phyloP scores from a whole-genome alignment of 92 coral and sea anemone genomes.

The Phenganax subtilis region DNA sequence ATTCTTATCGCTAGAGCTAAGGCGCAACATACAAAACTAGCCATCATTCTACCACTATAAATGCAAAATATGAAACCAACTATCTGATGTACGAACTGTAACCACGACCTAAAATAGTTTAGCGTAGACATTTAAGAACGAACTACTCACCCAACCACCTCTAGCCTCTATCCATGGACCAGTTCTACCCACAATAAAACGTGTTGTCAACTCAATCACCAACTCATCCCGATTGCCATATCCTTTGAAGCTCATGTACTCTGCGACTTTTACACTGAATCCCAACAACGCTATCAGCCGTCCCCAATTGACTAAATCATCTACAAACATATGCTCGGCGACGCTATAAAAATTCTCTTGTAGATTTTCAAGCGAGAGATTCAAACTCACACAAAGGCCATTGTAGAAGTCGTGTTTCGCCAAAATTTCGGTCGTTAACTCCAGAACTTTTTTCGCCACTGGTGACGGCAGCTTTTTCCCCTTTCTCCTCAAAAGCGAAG shows the following conservation, averaged over 20 bases:
- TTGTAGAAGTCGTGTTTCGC: constrained; percentile 28
- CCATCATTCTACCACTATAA: no score
- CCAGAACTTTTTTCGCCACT: constrained; percentile 8
- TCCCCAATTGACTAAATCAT: constrained; percentile 27
- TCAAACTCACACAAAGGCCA: constrained; percentile 11
- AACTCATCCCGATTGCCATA: not conserved
- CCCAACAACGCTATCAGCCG: constrained; percentile 21
- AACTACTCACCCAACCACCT: constrained; percentile 40
- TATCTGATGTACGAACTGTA: no score
- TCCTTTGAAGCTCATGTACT: constrained; percentile 18
- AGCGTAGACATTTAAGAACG: not conserved
- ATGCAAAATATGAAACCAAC: no score
- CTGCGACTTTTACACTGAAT: constrained; percentile 21
- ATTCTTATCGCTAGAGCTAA: no score
- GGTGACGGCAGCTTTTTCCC: not conserved
- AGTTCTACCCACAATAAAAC: constrained; percentile 6
- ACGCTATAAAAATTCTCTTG: not conserved
- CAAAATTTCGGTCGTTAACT: constrained; percentile 15
- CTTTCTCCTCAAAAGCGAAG: not conserved
- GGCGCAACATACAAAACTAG: no score
- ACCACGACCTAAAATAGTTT: no score
- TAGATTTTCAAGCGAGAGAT: constrained; percentile 17
- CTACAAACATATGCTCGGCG: constrained; percentile 27
- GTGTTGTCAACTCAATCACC: constrained; percentile 7
- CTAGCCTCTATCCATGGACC: constrained; percentile 1